phyloP scores from a whole-genome alignment of 64 coral and sea anemone species.

The Stichodactyla helianthus region DNA sequence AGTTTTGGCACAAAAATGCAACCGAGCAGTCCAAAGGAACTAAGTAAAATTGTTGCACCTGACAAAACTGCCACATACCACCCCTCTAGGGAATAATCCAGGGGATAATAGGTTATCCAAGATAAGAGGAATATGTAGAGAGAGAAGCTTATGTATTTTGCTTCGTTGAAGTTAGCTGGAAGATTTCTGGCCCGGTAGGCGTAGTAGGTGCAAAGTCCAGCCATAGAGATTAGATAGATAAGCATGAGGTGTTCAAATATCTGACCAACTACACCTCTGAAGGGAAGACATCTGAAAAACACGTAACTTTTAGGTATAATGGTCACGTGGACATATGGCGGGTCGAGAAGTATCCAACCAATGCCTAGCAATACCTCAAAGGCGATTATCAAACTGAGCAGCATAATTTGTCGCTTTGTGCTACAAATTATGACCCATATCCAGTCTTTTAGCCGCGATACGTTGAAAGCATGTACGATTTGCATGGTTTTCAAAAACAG shows the following conservation, averaged over 20 bases:
- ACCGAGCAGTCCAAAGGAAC: slow-evolving; percentile 45
- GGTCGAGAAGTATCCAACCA: slow-evolving; percentile 38
- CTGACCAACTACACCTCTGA: not conserved
- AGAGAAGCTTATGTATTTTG: slow-evolving; percentile 56
- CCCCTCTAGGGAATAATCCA: slow-evolving; percentile 42
- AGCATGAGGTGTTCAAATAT: not conserved
- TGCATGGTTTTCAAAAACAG: slow-evolving; percentile 43
- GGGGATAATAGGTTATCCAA: slow-evolving; percentile 38
- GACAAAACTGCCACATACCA: slow-evolving; percentile 60
- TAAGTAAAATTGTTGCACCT: slow-evolving; percentile 40
- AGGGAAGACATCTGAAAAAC: slow-evolving; percentile 29
- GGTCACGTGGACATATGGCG: slow-evolving; percentile 8
- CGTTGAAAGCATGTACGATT: slow-evolving; percentile 48
- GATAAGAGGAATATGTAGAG: slow-evolving; percentile 57
- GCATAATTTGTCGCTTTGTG: slow-evolving; percentile 19
- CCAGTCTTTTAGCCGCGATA: not conserved
- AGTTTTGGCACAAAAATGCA: slow-evolving; percentile 72
- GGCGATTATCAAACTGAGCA: not conserved
- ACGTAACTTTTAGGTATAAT: slow-evolving; percentile 23
- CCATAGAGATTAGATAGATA: slow-evolving; percentile 8
- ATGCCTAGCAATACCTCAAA: slow-evolving; percentile 6
- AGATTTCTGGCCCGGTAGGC: slow-evolving; percentile 46
- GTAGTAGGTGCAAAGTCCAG: slow-evolving; percentile 43
- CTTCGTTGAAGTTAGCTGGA: slow-evolving; percentile 73
- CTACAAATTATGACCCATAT: slow-evolving; percentile 6